Evolutionary conservation across 2,797 vertebrate species (phyloP).

Genomic region (Hypotaenidia okinawae): DNA sequence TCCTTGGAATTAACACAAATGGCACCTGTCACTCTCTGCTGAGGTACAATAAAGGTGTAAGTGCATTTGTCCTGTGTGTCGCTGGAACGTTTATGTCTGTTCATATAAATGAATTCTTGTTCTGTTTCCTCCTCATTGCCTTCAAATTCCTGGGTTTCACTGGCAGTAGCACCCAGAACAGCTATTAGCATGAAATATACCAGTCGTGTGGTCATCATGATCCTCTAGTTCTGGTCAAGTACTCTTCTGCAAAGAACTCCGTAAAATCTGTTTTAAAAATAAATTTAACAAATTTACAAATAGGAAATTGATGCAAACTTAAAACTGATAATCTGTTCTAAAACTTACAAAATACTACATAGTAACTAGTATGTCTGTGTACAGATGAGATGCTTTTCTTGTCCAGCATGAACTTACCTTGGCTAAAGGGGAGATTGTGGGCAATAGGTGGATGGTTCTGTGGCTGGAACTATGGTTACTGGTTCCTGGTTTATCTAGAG

Average conservation of each 20-base stretch:
- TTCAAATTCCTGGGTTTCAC: constrained; percentile 82
- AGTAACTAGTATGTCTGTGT: not conserved
- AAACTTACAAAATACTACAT: not conserved
- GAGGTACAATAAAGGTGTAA: constrained; percentile 98
- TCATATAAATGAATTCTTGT: constrained; percentile 87
- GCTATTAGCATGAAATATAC: constrained; percentile 73
- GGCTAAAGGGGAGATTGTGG: not conserved
- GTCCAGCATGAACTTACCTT: not conserved
- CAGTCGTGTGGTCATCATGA: constrained; percentile 71
- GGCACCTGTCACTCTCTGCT: constrained; percentile 95
- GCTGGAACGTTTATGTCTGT: constrained; percentile 84
- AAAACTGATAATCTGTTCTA: not conserved
- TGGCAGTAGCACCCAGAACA: constrained; percentile 54
- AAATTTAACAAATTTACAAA: constrained; percentile 47
- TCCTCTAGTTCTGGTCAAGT: constrained; percentile 48
- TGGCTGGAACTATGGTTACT: not conserved
- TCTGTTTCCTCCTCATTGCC: constrained; percentile 81
- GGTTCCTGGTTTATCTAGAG: not conserved
- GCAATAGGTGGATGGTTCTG: not conserved
- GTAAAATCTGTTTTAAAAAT: constrained; percentile 54
- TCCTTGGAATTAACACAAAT: constrained; percentile 98
- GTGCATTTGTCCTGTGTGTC: constrained; percentile 89
- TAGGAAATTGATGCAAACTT: not conserved
- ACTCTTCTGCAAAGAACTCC: constrained; percentile 20
- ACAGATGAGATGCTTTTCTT: not conserved